Conservation (phyloP, 2,888 invertebrate species). For the Callyntrura sp. region DNA sequence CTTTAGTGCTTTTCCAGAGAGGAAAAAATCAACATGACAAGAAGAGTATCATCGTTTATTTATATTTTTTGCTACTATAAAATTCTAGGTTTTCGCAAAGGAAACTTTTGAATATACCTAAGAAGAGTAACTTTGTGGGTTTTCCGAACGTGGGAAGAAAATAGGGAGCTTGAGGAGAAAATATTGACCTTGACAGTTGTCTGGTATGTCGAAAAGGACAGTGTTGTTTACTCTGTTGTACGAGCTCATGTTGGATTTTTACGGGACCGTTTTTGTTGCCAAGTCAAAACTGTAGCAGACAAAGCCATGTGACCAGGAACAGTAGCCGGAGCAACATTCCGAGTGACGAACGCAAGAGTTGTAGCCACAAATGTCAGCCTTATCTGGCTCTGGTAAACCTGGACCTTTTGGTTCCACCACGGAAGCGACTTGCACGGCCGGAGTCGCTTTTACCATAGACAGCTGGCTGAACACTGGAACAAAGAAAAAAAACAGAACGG, state of each 20-base stretch:
- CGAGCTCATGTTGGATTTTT: too few relatives aligned
- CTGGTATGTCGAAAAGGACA: not conserved
- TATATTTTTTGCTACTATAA: too few relatives aligned
- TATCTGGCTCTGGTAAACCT: not conserved
- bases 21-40: too few relatives aligned
- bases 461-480: not conserved
- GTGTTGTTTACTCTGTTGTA: not conserved
- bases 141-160: not conserved
- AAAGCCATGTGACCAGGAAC: constrained; percentile 42
- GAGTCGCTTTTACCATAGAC: not conserved
- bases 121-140: not conserved
- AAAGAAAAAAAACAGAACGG: too few relatives aligned
- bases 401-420: constrained; percentile 8
- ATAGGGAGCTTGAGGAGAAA: not conserved
- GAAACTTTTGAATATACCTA: not conserved
- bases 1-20: too few relatives aligned
- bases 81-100: too few relatives aligned
- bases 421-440: not conserved
- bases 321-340: constrained; percentile 45
- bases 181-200: constrained; percentile 4
- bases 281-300: constrained; percentile 27
- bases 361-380: constrained; percentile 2
- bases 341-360: constrained; percentile 25
- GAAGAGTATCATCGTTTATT: too few relatives aligned
- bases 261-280: not conserved